Conservation (phyloP, 2,888 invertebrate species). For the Salpingus planirostris region DNA sequence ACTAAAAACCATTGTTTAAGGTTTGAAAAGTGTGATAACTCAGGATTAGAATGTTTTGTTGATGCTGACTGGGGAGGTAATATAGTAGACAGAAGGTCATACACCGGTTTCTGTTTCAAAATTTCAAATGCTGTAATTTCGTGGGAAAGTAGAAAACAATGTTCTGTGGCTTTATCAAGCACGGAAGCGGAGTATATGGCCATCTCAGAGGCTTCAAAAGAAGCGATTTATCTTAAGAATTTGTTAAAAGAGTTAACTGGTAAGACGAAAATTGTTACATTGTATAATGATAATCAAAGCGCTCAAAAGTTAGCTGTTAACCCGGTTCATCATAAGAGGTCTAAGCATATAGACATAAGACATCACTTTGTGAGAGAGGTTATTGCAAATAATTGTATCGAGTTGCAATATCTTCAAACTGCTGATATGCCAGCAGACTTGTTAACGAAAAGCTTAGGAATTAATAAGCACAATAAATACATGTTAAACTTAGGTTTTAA, state of each 20-base stretch:
- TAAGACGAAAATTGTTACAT: not conserved
- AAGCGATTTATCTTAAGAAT: slow-evolving; percentile 18
- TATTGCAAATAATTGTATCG: slow-evolving; percentile 7
- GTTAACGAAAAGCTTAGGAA: slow-evolving; percentile 15
- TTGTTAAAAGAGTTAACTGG: slow-evolving; percentile 10
- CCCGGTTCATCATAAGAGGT: slow-evolving; percentile 12
- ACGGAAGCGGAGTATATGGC: slow-evolving; percentile 26
- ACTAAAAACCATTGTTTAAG: slow-evolving; percentile 15
- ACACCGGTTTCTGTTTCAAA: slow-evolving; percentile 23
- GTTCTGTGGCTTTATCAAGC: slow-evolving; percentile 23
- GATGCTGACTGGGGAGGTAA: slow-evolving; percentile 21
- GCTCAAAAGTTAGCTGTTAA: slow-evolving; percentile 15
- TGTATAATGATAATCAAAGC: slow-evolving; percentile 16
- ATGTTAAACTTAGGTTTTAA: too few relatives aligned
- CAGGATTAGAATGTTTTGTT: slow-evolving; percentile 17
- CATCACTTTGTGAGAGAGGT: slow-evolving; percentile 15
- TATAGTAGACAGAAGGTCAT: slow-evolving; percentile 32
- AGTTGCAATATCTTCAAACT: slow-evolving; percentile 9
- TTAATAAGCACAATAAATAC: too few relatives aligned
- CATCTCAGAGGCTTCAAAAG: slow-evolving; percentile 19
- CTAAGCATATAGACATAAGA: slow-evolving; percentile 18
- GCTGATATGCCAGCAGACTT: slow-evolving; percentile 17
- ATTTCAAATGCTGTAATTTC: slow-evolving; percentile 19
- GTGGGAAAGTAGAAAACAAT: slow-evolving; percentile 25
- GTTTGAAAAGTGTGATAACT: slow-evolving; percentile 12